These are phyloP conservation scores for Lutjanus erythropterus DNA, from an alignment of 2,113 vertebrate genomes.

Conservation along the genomic window DNA sequence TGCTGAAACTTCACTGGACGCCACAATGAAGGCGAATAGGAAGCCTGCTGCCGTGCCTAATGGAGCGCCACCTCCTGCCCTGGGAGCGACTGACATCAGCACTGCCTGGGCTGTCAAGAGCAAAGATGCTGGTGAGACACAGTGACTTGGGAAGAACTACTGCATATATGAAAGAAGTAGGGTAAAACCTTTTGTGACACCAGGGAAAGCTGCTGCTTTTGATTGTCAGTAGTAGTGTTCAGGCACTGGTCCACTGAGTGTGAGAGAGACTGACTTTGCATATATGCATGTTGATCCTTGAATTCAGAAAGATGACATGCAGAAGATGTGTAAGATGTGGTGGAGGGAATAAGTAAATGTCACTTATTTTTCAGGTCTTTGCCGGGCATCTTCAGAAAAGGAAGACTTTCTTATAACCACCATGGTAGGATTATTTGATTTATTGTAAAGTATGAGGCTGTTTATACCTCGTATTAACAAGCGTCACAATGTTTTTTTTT, in stretches of 20 bases:
- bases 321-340: not conserved
- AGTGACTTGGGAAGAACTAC: not conserved
- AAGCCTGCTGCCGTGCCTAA: conserved; percentile 68
- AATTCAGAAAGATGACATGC: not conserved
- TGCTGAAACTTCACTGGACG: conserved; percentile 85
- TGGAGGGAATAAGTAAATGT: conserved; percentile 1
- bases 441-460: not conserved
- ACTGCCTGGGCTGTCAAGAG: conserved; percentile 81
- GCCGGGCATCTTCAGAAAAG: conserved; percentile 85
- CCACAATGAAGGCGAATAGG: conserved; percentile 88
- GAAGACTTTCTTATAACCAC: conserved; percentile 92
- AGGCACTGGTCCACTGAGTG: not conserved
- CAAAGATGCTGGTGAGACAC: conserved; percentile 87
- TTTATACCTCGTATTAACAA: no score
- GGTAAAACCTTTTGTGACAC: not conserved
- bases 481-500: no score
- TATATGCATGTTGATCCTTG: not conserved
- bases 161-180: not conserved
- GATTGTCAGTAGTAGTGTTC: not conserved
- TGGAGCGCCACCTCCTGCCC: conserved; percentile 46
- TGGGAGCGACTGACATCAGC: conserved; percentile 73
- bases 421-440: conserved; percentile 85
- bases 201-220: not conserved
- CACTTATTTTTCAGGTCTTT: conserved; percentile 83
- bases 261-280: not conserved